phyloP scores from a whole-genome alignment of 2,113 vertebrate species.

The Colius striatus region DNA sequence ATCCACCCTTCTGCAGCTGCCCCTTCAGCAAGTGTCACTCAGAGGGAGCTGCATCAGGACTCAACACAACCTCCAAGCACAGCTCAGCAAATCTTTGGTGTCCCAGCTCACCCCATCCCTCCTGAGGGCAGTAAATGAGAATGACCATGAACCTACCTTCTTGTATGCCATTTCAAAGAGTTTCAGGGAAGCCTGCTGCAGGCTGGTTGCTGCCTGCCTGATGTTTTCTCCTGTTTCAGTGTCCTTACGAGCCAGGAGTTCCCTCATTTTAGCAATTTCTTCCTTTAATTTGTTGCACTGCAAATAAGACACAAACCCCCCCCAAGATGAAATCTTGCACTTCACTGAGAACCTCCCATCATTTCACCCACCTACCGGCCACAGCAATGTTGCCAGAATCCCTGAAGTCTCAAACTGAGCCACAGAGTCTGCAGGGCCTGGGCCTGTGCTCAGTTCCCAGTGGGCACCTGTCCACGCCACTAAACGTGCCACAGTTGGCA shows the following conservation, averaged over 20 bases:
- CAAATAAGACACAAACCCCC: not conserved
- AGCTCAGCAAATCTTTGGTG: rapidly evolving
- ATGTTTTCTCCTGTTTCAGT: slow-evolving; percentile 95
- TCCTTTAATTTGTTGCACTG: slow-evolving; percentile 95
- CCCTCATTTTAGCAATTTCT: slow-evolving; percentile 91
- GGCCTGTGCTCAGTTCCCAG: not conserved
- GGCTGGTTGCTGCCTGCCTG: slow-evolving; percentile 88
- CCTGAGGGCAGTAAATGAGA: rapidly evolving
- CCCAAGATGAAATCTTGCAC: not conserved
- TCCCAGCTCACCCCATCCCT: not conserved
- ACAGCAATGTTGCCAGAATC: not conserved
- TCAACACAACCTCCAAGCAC: not conserved
- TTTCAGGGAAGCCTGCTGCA: slow-evolving; percentile 97
- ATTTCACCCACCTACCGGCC: not conserved
- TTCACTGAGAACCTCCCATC: not conserved
- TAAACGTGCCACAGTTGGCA: not conserved
- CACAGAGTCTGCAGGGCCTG: not conserved
- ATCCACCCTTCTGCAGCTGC: not conserved
- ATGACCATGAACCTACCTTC: slow-evolving; percentile 79
- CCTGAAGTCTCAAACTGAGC: not conserved
- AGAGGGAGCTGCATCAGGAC: not conserved
- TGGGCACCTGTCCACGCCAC: not conserved
- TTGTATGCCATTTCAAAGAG: slow-evolving; percentile 99
- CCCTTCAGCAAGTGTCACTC: not conserved
- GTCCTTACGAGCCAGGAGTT: slow-evolving; percentile 93